Conservation (phyloP, 2,113 vertebrate species). For the Melanocharis versteri region DNA sequence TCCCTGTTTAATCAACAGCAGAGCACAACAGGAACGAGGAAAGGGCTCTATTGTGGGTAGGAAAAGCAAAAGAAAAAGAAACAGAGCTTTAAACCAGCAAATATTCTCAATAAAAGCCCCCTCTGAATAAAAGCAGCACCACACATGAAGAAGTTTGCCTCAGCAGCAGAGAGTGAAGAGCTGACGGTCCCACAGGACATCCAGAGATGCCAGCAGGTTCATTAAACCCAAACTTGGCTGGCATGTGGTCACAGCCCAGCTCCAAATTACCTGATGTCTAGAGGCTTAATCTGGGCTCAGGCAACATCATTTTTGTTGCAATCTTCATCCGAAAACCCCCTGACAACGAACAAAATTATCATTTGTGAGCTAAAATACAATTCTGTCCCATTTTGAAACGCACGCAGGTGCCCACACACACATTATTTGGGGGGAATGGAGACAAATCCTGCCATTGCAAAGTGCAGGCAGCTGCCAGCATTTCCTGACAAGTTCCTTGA, state of each 20-base stretch:
- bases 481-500: neutral
- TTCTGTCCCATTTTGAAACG: neutral
- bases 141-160: neutral
- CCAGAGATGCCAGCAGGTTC: neutral
- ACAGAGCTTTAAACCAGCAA: neutral
- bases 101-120: neutral
- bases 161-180: neutral
- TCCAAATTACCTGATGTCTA: neutral
- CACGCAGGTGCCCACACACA: accelerated
- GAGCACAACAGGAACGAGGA: neutral
- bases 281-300: neutral
- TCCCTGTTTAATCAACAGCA: neutral
- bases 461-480: neutral
- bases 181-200: neutral
- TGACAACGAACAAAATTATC: neutral
- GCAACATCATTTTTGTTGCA: neutral
- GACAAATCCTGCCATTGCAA: neutral
- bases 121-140: neutral
- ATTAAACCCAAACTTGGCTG: neutral
- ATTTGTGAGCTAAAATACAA: neutral
- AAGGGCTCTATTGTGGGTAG: accelerated
- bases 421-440: neutral
- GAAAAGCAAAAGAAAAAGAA: neutral
- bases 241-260: accelerated
- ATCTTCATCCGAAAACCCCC: neutral